A percentile compares a stretch with the other conserved stretches of the same genome.
phyloP scores from a whole-genome alignment of 2,113 vertebrate genomes.

The Butorides virescens region DNA sequence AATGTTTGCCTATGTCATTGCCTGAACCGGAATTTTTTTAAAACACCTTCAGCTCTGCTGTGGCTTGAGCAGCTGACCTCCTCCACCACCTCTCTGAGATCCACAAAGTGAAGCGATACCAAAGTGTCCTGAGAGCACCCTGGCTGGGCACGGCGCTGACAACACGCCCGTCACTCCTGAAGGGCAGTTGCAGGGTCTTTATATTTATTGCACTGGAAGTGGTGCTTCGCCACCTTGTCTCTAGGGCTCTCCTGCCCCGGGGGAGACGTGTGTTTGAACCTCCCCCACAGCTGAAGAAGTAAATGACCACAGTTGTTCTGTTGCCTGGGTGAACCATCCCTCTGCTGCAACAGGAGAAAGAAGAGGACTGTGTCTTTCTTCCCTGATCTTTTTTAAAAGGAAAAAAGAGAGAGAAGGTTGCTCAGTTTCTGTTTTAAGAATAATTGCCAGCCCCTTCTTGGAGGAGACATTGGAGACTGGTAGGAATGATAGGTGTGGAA shows the following conservation, averaged over 20 bases:
- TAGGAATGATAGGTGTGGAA: neutral
- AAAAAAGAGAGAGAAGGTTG: neutral
- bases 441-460: neutral
- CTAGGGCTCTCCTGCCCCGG: neutral
- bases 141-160: neutral
- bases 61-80: neutral
- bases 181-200: neutral
- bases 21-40: neutral
- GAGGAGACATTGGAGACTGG: neutral
- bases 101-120: neutral
- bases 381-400: neutral
- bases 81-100: neutral
- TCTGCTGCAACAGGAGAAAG: neutral
- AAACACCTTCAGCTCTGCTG: neutral
- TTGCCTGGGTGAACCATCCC: neutral
- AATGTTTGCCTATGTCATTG: neutral
- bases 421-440: neutral
- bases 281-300: neutral
- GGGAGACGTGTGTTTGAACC: neutral
- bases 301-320: neutral
- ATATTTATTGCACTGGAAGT: neutral
- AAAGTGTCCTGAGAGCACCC: neutral
- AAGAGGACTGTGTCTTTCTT: neutral
- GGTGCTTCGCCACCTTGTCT: neutral
- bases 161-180: rapidly evolving